A percentile compares a stretch with the other conserved stretches of the same genome.
Evolutionary conservation across 2,113 vertebrate genomes (phyloP).

Genomic region (Oreotrochilus melanogaster): DNA sequence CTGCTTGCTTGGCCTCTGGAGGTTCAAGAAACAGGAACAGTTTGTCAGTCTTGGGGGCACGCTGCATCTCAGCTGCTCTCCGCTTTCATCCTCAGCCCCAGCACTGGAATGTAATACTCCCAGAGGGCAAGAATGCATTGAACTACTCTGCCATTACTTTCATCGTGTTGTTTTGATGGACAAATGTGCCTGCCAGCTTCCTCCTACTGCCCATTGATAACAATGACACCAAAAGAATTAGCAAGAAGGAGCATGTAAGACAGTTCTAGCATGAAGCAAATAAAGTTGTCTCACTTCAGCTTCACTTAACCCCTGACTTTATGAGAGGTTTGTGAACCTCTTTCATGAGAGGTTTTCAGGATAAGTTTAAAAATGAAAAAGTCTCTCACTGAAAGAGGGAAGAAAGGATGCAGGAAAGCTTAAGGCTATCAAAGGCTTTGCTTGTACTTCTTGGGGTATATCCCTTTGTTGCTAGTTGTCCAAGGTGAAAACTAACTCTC

Average conservation of each 20-base stretch:
- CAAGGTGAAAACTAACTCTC: not conserved
- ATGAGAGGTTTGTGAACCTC: not conserved
- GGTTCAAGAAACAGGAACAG: fast-evolving
- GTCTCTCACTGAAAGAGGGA: not conserved
- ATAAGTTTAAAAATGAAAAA: not conserved
- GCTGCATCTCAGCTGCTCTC: not conserved
- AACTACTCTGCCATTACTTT: not conserved
- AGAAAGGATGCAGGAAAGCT: not conserved
- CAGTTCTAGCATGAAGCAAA: not conserved
- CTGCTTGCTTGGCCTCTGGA: not conserved
- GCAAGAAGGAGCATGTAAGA: not conserved
- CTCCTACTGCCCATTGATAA: not conserved
- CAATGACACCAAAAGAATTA: not conserved
- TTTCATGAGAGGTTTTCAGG: too few species aligned
- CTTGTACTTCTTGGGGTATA: not conserved
- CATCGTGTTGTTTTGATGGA: not conserved
- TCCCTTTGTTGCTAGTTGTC: not conserved
- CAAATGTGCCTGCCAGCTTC: not conserved
- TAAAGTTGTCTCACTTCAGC: not conserved
- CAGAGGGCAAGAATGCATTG: not conserved
- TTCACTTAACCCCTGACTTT: not conserved
- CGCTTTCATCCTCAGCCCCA: not conserved
- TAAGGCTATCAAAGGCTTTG: not conserved
- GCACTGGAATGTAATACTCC: not conserved
- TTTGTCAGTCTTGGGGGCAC: not conserved